Evolutionary conservation across 2,797 vertebrate species (phyloP).

Genomic region (Hydrophis major): DNA sequence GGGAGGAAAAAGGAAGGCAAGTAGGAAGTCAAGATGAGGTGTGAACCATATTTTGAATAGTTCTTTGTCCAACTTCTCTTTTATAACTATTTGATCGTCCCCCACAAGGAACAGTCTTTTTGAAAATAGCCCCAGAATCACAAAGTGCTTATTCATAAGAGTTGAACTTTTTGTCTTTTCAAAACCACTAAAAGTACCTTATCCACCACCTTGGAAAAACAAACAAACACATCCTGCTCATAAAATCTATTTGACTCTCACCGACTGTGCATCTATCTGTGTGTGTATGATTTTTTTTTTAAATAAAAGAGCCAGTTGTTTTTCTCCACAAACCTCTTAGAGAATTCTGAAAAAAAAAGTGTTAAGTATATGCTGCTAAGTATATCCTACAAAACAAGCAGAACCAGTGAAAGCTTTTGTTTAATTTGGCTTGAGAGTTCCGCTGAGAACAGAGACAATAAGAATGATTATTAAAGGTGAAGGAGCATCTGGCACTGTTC

Average conservation of each 20-base stretch:
- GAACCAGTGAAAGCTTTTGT: background rate
- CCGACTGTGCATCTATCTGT: background rate
- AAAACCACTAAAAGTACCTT: background rate
- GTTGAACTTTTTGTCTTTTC: background rate
- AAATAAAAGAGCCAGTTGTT: background rate
- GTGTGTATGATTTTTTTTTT: background rate
- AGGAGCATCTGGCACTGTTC: background rate
- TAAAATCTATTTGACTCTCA: background rate
- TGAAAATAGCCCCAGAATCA: background rate
- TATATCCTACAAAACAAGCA: background rate
- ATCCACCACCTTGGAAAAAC: background rate
- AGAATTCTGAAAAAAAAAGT: background rate
- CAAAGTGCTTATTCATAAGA: background rate
- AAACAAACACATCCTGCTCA: background rate
- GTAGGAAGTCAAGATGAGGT: background rate
- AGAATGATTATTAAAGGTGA: background rate
- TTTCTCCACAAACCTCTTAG: background rate
- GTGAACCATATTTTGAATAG: background rate
- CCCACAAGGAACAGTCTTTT: background rate
- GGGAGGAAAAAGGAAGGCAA: background rate
- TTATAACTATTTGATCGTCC: background rate
- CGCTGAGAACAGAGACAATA: background rate
- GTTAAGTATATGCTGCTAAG: background rate
- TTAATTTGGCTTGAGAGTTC: background rate
- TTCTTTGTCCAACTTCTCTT: background rate